Evolutionary conservation across 1,140 invertebrate genomes (phyloP).

Genomic region (Trichoplusia ni): DNA sequence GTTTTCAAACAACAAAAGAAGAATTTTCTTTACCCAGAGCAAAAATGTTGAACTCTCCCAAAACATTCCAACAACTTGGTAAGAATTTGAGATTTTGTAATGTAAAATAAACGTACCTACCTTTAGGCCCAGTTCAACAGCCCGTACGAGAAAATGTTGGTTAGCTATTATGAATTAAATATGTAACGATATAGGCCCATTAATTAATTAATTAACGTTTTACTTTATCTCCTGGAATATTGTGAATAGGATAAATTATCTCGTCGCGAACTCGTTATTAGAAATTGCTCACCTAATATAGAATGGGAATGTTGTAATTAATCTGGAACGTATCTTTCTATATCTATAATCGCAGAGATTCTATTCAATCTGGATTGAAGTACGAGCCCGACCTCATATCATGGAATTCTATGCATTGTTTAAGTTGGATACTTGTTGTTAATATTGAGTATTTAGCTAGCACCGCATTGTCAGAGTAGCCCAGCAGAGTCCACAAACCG

Average conservation of each 20-base stretch:
- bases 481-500: constrained; percentile 34
- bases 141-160: neutral
- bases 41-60: constrained; percentile 50
- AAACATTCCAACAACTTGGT: constrained; percentile 49
- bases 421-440: too few relatives aligned
- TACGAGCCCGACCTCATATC: too few relatives aligned
- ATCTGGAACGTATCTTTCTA: too few relatives aligned
- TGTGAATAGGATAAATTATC: too few relatives aligned
- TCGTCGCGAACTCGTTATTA: too few relatives aligned
- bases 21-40: constrained; percentile 38
- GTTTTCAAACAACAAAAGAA: constrained; percentile 41
- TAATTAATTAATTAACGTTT: neutral
- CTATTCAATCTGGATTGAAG: too few relatives aligned
- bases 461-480: constrained; percentile 3
- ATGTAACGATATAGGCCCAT: neutral
- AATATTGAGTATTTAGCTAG: constrained; percentile 15
- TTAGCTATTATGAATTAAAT: constrained; percentile 9
- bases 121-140: constrained; percentile 19
- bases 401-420: too few relatives aligned
- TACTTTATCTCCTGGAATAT: too few relatives aligned
- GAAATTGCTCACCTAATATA: too few relatives aligned
- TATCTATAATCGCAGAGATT: too few relatives aligned
- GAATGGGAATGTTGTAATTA: too few relatives aligned
- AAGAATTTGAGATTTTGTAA: constrained; percentile 49
- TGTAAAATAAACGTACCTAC: constrained; percentile 43